Conservation (phyloP, 2,888 invertebrate genomes). For the Hirtodrosophila cameraria region DNA sequence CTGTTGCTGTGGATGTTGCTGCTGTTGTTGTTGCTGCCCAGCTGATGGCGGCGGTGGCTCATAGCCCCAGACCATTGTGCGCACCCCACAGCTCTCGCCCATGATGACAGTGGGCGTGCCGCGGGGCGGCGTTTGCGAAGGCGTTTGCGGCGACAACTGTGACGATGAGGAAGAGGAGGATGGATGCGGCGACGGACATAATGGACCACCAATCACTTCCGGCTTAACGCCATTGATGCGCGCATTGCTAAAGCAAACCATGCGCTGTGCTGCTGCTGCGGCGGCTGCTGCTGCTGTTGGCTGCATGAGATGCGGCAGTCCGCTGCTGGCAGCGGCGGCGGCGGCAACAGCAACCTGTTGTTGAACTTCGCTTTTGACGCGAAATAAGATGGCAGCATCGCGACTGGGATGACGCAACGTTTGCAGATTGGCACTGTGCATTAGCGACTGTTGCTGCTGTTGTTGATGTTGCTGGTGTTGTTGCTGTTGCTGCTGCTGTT, state of each 20-base stretch:
- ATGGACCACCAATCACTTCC: constrained; percentile 90
- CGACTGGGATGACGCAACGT: constrained; percentile 84
- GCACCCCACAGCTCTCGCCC: constrained; percentile 96
- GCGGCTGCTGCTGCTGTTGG: constrained; percentile 81
- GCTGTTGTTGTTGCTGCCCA: constrained; percentile 56
- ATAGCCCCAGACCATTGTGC: constrained; percentile 88
- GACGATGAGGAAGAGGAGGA: constrained; percentile 82
- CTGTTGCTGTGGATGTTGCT: constrained; percentile 63
- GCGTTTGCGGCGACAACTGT: constrained; percentile 83
- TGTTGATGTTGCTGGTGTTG: constrained; percentile 76
- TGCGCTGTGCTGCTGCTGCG: constrained; percentile 82
- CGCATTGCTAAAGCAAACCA: constrained; percentile 86
- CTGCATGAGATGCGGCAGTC: constrained; percentile 81
- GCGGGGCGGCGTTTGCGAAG: constrained; percentile 84
- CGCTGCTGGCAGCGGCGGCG: constrained; percentile 61
- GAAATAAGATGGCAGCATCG: constrained; percentile 84
- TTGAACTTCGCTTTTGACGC: constrained; percentile 84
- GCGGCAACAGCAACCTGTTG: constrained; percentile 81
- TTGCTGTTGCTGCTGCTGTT: constrained; percentile 73
- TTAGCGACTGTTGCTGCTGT: constrained; percentile 76
- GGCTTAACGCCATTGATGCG: constrained; percentile 92
- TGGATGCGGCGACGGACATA: constrained; percentile 83
- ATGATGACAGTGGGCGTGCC: constrained; percentile 95
- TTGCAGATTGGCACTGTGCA: constrained; percentile 85
- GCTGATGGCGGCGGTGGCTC: constrained; percentile 85